phyloP scores from a whole-genome alignment of 1,140 invertebrate genomes.

The Pseudobourletiella spinata region DNA sequence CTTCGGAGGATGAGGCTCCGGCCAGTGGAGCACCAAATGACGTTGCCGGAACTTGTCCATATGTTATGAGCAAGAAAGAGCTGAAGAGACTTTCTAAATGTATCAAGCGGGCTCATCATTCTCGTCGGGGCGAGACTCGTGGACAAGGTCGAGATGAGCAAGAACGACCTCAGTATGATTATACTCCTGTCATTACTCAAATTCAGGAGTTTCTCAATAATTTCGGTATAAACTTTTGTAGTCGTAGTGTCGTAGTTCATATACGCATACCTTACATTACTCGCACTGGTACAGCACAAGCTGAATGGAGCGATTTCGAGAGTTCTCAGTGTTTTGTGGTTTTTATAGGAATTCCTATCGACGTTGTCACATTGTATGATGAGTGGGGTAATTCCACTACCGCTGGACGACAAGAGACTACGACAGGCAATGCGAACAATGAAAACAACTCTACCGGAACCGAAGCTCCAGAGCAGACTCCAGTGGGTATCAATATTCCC shows the following conservation, averaged over 20 bases:
- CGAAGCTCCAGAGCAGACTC: neutral
- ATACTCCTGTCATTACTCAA: slow-evolving; percentile 22
- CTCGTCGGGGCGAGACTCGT: slow-evolving; percentile 11
- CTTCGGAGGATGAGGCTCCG: neutral
- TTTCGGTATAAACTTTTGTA: slow-evolving; percentile 24
- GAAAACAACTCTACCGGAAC: no score
- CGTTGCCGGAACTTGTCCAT: slow-evolving; percentile 13
- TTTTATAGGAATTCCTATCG: slow-evolving; percentile 32
- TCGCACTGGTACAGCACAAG: no score
- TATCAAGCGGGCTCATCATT: slow-evolving; percentile 25
- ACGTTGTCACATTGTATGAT: slow-evolving; percentile 34
- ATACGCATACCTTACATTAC: no score
- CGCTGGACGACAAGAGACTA: slow-evolving; percentile 8
- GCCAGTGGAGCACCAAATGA: neutral
- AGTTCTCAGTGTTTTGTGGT: no score
- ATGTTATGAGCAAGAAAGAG: slow-evolving; percentile 25
- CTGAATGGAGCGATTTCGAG: no score
- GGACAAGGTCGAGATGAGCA: neutral
- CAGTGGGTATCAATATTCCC: neutral
- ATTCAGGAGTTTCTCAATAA: slow-evolving; percentile 34
- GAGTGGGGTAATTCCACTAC: slow-evolving; percentile 22
- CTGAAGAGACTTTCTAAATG: slow-evolving; percentile 25
- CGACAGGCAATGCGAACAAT: neutral
- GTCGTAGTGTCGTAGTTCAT: neutral
- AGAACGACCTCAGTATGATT: slow-evolving; percentile 19